These are phyloP conservation scores for Lucilia sericata DNA, from an alignment of 1,140 invertebrate genomes.

Conservation along the genomic window DNA sequence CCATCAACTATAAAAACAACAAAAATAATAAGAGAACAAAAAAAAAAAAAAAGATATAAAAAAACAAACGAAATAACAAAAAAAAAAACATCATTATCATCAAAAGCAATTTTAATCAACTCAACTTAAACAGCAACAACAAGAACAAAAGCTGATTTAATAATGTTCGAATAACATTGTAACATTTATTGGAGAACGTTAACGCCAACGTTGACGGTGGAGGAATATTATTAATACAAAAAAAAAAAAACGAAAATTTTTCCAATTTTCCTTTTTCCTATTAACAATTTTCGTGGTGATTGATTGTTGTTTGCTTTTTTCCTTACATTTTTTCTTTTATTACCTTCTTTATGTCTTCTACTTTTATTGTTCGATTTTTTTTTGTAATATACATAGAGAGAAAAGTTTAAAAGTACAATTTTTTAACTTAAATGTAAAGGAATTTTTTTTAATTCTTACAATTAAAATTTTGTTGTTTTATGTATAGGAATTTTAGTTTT, in stretches of 20 bases:
- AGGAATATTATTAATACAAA: background rate
- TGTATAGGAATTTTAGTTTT: no score
- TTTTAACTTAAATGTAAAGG: background rate
- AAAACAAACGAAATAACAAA: no score
- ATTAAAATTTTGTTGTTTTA: background rate
- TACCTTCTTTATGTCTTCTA: background rate
- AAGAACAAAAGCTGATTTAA: background rate
- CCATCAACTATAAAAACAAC: constrained; percentile 33
- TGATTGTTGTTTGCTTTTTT: background rate
- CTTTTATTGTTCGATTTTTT: background rate
- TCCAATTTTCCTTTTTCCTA: background rate
- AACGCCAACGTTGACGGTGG: constrained; percentile 11
- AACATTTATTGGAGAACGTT: constrained; percentile 6
- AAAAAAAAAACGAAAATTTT: background rate
- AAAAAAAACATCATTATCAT: constrained; percentile 44
- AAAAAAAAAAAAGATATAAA: background rate
- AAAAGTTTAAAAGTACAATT: background rate
- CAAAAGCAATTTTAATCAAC: constrained; percentile 13
- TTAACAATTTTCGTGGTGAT: constrained; percentile 14
- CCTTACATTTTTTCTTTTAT: background rate
- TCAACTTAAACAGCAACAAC: background rate
- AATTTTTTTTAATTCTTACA: background rate
- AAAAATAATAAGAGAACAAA: constrained; percentile 8
- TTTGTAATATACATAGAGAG: background rate
- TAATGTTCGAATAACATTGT: constrained; percentile 5